These are phyloP conservation scores for Leucophenga varia DNA, from an alignment of 1,140 invertebrate species.

Conservation along the genomic window DNA sequence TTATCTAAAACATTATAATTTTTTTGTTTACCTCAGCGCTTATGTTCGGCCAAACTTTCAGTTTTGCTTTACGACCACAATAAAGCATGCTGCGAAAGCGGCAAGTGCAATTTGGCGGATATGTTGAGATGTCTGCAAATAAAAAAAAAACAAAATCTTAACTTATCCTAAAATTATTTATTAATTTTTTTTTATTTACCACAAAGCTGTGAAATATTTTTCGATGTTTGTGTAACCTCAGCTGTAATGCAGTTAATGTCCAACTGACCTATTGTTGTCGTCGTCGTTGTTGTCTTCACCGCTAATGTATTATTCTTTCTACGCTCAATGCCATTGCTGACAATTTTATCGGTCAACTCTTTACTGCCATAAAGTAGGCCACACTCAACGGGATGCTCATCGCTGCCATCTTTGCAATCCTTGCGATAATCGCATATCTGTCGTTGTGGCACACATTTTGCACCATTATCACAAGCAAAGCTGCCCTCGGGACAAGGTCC, in stretches of 20 bases:
- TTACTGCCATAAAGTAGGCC: constrained; percentile 51
- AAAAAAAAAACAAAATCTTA: too few species aligned
- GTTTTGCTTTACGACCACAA: constrained; percentile 33
- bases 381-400: constrained; percentile 60
- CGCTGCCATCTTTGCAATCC: constrained; percentile 71
- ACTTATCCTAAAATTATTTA: constrained; percentile 5
- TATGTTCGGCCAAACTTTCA: constrained; percentile 31
- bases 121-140: constrained; percentile 39
- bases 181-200: constrained; percentile 17
- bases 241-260: constrained; percentile 5
- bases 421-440: constrained; percentile 65
- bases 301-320: too few species aligned
- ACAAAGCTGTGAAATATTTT: constrained; percentile 27
- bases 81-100: constrained; percentile 32
- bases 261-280: constrained; percentile 6
- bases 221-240: constrained; percentile 8
- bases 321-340: constrained; percentile 44
- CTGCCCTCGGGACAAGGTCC: constrained; percentile 65
- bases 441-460: constrained; percentile 68
- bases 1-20: neutral
- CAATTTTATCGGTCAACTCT: constrained; percentile 45
- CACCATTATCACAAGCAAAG: constrained; percentile 69
- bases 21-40: constrained; percentile 32
- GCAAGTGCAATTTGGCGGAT: constrained; percentile 41
- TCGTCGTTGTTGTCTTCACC: constrained; percentile 6